These are phyloP conservation scores for Steinernema scapterisci DNA, from an alignment of 2,888 invertebrate genomes.

Conservation along the genomic window DNA sequence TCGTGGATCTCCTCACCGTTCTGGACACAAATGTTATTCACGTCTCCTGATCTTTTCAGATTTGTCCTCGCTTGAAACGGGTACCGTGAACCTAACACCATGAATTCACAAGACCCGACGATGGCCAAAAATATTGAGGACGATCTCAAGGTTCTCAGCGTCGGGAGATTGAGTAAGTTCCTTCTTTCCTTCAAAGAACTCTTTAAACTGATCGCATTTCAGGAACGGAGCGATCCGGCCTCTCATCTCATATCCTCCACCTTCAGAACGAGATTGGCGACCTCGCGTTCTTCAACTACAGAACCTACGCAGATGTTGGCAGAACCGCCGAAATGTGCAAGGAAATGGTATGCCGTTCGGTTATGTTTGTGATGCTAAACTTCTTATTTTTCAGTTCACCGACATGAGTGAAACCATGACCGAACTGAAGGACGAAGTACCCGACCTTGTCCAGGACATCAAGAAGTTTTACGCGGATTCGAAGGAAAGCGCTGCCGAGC, in stretches of 20 bases:
- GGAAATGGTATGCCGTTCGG: slow-evolving; percentile 50
- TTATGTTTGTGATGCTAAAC: neutral
- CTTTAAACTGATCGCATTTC: slow-evolving; percentile 20
- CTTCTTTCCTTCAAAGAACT: slow-evolving; percentile 5
- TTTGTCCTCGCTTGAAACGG: neutral
- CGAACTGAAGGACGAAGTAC: slow-evolving; percentile 51
- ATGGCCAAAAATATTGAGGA: slow-evolving; percentile 35
- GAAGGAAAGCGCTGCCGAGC: slow-evolving; percentile 45
- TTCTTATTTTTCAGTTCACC: slow-evolving; percentile 57
- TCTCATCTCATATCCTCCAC: slow-evolving; percentile 46
- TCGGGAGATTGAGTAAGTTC: slow-evolving; percentile 47
- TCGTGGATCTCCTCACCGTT: too few relatives aligned
- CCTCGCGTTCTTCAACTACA: slow-evolving; percentile 65
- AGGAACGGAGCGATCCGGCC: slow-evolving; percentile 38
- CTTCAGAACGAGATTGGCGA: slow-evolving; percentile 63
- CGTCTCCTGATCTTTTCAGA: too few relatives aligned
- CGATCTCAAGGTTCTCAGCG: slow-evolving; percentile 38
- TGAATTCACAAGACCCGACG: neutral
- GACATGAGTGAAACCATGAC: slow-evolving; percentile 57
- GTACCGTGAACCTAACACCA: neutral
- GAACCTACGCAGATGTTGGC: slow-evolving; percentile 66
- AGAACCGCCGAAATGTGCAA: slow-evolving; percentile 65
- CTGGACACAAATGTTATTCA: too few relatives aligned
- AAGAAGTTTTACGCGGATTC: slow-evolving; percentile 52
- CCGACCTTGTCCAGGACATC: slow-evolving; percentile 50